A percentile compares a stretch with the other conserved stretches of the same genome.
phyloP scores from a whole-genome alignment of 2,797 vertebrate genomes.

The Chiloscyllium punctatum region DNA sequence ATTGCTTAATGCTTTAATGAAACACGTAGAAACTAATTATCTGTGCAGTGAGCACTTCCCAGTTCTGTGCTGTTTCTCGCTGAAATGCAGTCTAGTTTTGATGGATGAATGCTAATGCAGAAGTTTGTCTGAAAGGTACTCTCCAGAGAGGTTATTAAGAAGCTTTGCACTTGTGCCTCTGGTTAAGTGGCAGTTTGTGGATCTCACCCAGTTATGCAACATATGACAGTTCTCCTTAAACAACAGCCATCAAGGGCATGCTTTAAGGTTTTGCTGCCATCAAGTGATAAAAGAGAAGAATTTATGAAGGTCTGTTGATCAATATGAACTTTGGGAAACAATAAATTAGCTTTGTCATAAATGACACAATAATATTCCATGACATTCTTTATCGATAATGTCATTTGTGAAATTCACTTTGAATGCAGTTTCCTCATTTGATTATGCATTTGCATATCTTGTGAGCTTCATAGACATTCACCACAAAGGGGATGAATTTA shows the following conservation, averaged over 20 bases:
- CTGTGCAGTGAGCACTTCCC: not conserved
- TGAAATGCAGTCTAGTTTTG: constrained; percentile 10
- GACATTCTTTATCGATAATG: not conserved
- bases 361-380: not conserved
- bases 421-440: not conserved
- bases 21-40: not conserved
- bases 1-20: not conserved
- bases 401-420: not conserved
- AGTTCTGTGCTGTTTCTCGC: not conserved
- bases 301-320: not conserved
- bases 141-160: constrained; percentile 31
- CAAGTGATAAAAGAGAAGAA: not conserved
- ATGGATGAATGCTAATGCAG: constrained; percentile 34
- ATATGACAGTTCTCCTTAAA: constrained; percentile 7
- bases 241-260: not conserved
- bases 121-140: not conserved
- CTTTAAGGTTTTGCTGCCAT: not conserved
- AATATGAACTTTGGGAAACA: not conserved
- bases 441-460: not conserved
- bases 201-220: not conserved
- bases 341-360: not conserved
- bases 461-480: not conserved
- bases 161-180: constrained; percentile 29
- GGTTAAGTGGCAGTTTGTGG: constrained; percentile 37
- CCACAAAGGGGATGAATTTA: not conserved